Evolutionary conservation across 2,113 vertebrate genomes (phyloP), one percentile per base, ranked within the genome.

Genomic region (Grammomys dolichurus): DNA sequence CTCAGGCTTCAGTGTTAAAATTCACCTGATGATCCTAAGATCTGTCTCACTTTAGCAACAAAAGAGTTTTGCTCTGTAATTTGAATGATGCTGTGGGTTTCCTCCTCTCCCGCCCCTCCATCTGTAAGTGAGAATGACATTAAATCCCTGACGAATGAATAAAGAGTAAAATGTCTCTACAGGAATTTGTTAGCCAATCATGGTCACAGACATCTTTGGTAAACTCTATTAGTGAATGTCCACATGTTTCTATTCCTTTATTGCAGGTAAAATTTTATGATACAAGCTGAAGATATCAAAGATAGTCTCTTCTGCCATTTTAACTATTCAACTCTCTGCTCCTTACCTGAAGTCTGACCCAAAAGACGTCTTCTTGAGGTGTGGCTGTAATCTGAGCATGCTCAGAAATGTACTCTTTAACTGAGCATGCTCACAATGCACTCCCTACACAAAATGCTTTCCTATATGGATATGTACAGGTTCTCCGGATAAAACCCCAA

Each of bases 81-180:
- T 75, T 58, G 14, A 51, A 58, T n/a, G 16, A 7, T 56, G 31
- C 11, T 54, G 20, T 87, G 11, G 1, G 51, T 3, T 1, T 17
- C n/a, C n/a, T 12, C 11, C 1, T 1, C 43, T 36, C 78, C 33
- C 3, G 3, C 0, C 1, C 4, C 70, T 43, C 51, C 54, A 58
- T 58, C 36, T 60, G 9, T n/a, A 46, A 58, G 26, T 20, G 51
- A 73, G 87, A 75, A 75, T 4, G 8, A 43, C 13, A 17, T 56
- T 89, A 28, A 40, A 89, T 75, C 4, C 13, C 48, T 54, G 36
- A 36, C 40, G 36, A 88, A 40, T 48, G 51, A 73, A 31, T n/a
- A 36, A 51, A 36, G 24, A 46, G 3, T 89, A 16, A 60, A 33
- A 75, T 43, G n/a, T 60, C 87, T 46, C n/a, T 12, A 20, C 31